Evolutionary conservation across 2,797 vertebrate genomes (phyloP), one percentile per base, ranked within the genome.

Genomic region (Gallinago nigripennis): DNA sequence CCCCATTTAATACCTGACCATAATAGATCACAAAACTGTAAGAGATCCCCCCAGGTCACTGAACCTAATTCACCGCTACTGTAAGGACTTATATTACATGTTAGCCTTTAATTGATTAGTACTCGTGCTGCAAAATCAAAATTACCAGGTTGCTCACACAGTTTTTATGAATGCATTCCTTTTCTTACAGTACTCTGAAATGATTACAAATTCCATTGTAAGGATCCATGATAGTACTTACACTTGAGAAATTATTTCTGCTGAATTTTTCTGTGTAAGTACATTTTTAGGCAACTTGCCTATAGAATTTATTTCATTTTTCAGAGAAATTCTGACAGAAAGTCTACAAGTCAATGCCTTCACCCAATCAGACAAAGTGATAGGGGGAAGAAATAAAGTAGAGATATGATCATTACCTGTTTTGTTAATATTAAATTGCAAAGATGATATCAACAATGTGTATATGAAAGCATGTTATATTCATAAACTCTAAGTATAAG

Each of bases 281-380:
- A 91, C 12, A 37, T 57, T 54, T 54, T 45, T 43, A 92, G 37
- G 9, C 23, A 87, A 41, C 35, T 19, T 63, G 27, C 5, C 18
- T n/a, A 61, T 11, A 43, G 50, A 84, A 82, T 86, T 65, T 81
- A 89, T 76, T 92, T 37, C 4, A 46, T 83, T 84, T 84, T 57
- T 51, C 76, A n/a, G 30, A 31, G 11, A 56, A 65, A 71, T 3
- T 87, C 72, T 95, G 35, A 82, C 37, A 88, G 33, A 64, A 89
- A 95, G 25, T 51, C 64, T 46, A 82, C 46, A 60, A 90, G 81
- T 96, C 76, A 96, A 76, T 54, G 39, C 23, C 33, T 82, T 95
- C 41, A 78, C 30, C 27, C 35, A 75, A 81, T 64, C 66, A 46
- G n/a, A 60, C 21, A 21, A 48, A 17, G 31, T 3, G 4, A 28